Conservation (phyloP, 2,797 vertebrate species). For the Parauchenoglanis punctatus region DNA sequence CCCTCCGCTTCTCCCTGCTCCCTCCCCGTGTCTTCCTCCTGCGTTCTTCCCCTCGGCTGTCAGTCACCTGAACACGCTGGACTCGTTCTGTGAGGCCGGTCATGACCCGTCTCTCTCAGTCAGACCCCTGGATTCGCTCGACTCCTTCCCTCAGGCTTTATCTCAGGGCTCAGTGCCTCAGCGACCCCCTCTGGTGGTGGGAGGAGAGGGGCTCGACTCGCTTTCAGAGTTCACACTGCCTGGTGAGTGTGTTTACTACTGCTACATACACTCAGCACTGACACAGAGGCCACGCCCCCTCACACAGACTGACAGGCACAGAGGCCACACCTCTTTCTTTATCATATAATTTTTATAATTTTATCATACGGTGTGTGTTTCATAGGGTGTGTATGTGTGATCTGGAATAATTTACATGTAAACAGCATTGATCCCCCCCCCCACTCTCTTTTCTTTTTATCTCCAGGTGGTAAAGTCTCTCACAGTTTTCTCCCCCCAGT, state of each 20-base stretch:
- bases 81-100: conserved; percentile 72
- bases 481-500: conserved; percentile 42
- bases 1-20: conserved; percentile 75
- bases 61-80: conserved; percentile 81
- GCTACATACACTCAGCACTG: not conserved
- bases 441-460: conserved; percentile 9
- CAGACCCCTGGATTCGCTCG: conserved; percentile 69
- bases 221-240: conserved; percentile 67
- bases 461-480: conserved; percentile 57
- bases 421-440: not conserved
- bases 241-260: conserved; percentile 61
- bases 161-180: not conserved
- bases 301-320: not conserved
- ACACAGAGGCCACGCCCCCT: not conserved
- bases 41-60: conserved; percentile 84
- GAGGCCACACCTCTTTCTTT: not conserved
- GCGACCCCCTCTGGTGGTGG: conserved; percentile 38
- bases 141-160: conserved; percentile 70
- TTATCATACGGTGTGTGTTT: too few species aligned
- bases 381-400: too few species aligned
- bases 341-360: too few species aligned
- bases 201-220: conserved; percentile 61
- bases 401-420: not conserved
- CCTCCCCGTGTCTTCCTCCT: conserved; percentile 83
- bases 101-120: conserved; percentile 63